These are phyloP conservation scores for Hyposoter didymator DNA, from an alignment of 2,888 invertebrate species.

Conservation along the genomic window DNA sequence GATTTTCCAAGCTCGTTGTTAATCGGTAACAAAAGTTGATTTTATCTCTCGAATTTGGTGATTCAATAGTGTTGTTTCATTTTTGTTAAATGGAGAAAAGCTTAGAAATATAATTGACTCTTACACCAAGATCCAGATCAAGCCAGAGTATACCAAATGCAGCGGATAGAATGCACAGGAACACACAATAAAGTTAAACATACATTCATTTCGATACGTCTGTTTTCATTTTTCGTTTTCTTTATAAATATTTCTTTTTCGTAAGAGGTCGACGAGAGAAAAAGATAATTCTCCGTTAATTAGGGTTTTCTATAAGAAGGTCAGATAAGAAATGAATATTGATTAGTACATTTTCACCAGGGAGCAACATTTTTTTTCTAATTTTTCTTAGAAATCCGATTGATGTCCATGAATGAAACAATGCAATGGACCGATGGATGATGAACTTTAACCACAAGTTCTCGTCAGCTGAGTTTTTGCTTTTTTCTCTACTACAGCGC, in stretches of 20 bases:
- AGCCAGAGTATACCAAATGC: slow-evolving; percentile 84
- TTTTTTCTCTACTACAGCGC: background rate
- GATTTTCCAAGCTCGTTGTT: background rate
- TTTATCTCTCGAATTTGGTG: background rate
- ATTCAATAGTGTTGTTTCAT: slow-evolving; percentile 41
- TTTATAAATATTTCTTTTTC: background rate
- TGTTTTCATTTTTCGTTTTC: slow-evolving; percentile 8
- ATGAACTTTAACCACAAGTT: slow-evolving; percentile 19
- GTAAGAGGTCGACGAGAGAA: background rate
- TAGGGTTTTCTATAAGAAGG: background rate
- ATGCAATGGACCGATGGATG: slow-evolving; percentile 57
- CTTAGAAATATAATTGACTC: slow-evolving; percentile 83
- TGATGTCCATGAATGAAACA: slow-evolving; percentile 51
- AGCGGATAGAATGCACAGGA: slow-evolving; percentile 84
- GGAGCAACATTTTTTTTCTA: background rate
- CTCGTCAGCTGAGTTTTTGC: slow-evolving; percentile 3
- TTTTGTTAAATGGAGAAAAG: slow-evolving; percentile 79
- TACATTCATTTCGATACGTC: slow-evolving; percentile 72
- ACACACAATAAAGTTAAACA: slow-evolving; percentile 83
- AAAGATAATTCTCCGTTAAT: background rate
- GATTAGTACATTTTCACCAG: slow-evolving; percentile 3
- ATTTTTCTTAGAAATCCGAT: slow-evolving; percentile 23
- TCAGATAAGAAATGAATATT: background rate
- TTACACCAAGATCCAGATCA: slow-evolving; percentile 84
- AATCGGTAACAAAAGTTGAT: slow-evolving; percentile 11